Conservation (phyloP, 2,797 vertebrate species). For the Nyctalus aviator region DNA sequence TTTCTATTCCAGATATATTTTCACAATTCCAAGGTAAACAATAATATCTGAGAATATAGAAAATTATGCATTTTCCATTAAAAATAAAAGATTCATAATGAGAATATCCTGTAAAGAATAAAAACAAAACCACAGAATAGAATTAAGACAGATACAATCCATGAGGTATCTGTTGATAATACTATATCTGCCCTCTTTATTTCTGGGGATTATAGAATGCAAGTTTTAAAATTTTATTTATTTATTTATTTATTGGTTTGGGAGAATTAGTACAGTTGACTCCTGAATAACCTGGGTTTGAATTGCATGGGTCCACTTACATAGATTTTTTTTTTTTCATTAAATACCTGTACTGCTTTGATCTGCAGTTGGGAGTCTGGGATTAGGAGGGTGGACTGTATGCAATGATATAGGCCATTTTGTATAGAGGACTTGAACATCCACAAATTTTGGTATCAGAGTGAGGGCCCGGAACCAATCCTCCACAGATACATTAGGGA, state of each 20-base stretch:
- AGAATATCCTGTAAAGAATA: neutral
- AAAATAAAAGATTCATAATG: neutral
- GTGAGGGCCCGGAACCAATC: neutral
- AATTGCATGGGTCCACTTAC: neutral
- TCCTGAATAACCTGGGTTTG: neutral
- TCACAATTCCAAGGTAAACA: neutral
- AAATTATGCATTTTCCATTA: neutral
- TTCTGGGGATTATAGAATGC: neutral
- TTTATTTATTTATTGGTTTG: neutral
- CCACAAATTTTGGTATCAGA: neutral
- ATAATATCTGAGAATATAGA: neutral
- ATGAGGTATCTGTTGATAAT: neutral
- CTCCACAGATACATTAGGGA: too few species aligned
- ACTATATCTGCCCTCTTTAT: neutral
- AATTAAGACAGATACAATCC: neutral
- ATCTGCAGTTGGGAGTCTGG: neutral
- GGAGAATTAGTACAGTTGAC: neutral
- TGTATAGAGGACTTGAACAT: neutral
- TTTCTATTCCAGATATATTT: neutral
- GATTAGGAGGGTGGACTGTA: neutral
- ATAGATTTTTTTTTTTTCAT: neutral
- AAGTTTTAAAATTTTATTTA: neutral
- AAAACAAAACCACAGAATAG: neutral
- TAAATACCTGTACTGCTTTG: neutral
- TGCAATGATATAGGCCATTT: neutral